Conservation (phyloP, 2,888 invertebrate genomes). For the Tholera decimalis region DNA sequence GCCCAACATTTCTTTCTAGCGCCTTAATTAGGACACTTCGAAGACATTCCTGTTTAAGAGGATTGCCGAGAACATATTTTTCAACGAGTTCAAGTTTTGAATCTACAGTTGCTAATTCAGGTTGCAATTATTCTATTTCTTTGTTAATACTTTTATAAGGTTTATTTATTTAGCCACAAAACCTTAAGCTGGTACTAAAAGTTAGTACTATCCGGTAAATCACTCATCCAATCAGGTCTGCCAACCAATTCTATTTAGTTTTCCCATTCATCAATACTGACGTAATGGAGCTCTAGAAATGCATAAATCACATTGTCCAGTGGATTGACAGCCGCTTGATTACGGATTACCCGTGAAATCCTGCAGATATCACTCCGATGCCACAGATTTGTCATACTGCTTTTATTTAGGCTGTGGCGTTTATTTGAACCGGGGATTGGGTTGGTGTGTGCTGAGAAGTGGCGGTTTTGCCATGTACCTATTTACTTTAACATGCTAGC, state of each 20-base stretch:
- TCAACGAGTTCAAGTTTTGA: slow-evolving; percentile 6
- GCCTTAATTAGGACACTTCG: slow-evolving; percentile 42
- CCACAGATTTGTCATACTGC: slow-evolving; percentile 34
- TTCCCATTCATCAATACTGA: slow-evolving; percentile 50
- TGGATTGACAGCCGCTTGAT: slow-evolving; percentile 57
- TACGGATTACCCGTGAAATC: slow-evolving; percentile 53
- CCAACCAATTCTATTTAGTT: slow-evolving; percentile 37
- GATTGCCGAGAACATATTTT: slow-evolving; percentile 11
- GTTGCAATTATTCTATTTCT: no score
- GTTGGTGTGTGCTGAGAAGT: slow-evolving; percentile 1
- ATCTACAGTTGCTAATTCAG: slow-evolving; percentile 5
- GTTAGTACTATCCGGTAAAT: background rate
- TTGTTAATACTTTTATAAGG: no score
- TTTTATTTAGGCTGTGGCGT: slow-evolving; percentile 37
- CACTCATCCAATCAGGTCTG: slow-evolving; percentile 11
- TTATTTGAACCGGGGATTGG: slow-evolving; percentile 30
- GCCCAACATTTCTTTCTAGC: slow-evolving; percentile 26
- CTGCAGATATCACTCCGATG: slow-evolving; percentile 23
- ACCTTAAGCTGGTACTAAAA: background rate
- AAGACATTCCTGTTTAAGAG: slow-evolving; percentile 24
- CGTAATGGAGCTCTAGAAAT: slow-evolving; percentile 48
- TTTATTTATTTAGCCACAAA: no score
- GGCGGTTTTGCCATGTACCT: background rate
- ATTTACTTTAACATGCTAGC: background rate
- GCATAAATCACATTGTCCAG: slow-evolving; percentile 59